Evolutionary conservation across 2,797 vertebrate species (phyloP).

Genomic region (Cygnus olor): DNA sequence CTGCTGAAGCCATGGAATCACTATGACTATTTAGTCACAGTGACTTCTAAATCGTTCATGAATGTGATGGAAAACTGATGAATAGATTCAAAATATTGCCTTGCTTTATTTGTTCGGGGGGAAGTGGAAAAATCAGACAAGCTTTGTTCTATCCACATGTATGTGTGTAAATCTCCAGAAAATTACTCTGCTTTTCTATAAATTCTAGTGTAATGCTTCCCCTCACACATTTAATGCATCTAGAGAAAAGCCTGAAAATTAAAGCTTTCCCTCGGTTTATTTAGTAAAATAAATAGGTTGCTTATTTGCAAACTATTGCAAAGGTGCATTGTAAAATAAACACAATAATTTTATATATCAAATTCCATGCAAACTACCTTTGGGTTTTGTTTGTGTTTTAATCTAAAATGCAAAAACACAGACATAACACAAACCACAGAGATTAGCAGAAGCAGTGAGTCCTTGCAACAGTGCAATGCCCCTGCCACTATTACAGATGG

Average conservation of each 20-base stretch:
- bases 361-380: neutral
- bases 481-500: neutral
- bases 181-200: neutral
- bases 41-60: neutral
- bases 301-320: neutral
- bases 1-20: neutral
- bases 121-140: neutral
- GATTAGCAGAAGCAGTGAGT: neutral
- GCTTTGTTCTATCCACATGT: neutral
- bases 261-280: neutral
- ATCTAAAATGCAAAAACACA: neutral
- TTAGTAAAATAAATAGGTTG: neutral
- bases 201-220: neutral
- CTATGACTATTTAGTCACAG: neutral
- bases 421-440: neutral
- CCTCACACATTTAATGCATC: neutral
- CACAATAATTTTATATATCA: neutral
- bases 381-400: neutral
- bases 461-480: neutral
- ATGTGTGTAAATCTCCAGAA: neutral
- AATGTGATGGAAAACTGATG: neutral
- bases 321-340: neutral
- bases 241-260: neutral
- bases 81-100: neutral
- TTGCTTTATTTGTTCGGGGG: neutral